Evolutionary conservation across 2,888 invertebrate genomes (phyloP).

Genomic region (Apamea crenata): DNA sequence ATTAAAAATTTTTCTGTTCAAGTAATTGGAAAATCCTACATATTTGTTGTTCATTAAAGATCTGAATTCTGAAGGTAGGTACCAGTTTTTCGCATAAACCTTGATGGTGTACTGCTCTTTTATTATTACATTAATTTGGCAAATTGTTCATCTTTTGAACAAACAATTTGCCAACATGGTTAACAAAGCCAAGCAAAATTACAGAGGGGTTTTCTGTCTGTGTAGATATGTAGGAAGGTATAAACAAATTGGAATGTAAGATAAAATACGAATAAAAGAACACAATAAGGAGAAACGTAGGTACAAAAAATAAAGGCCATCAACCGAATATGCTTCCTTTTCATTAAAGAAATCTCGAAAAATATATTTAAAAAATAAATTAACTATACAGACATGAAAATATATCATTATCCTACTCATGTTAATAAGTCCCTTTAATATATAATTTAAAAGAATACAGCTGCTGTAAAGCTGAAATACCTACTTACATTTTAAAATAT

Average conservation of each 20-base stretch:
- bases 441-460: neutral
- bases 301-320: neutral
- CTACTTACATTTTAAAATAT: slow-evolving; percentile 14
- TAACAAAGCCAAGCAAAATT: slow-evolving; percentile 1
- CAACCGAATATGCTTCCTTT: neutral
- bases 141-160: no score
- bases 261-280: neutral
- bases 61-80: neutral
- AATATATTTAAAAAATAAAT: neutral
- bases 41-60: neutral
- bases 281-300: neutral
- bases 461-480: neutral
- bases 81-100: neutral
- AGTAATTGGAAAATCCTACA: neutral
- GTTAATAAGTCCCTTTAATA: neutral
- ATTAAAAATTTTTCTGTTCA: neutral
- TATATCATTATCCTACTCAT: neutral
- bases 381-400: neutral
- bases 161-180: no score
- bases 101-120: neutral
- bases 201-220: neutral
- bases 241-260: slow-evolving; percentile 2
- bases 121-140: neutral
- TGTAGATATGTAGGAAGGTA: neutral
- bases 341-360: neutral